Conservation (phyloP, 2,113 vertebrate species). For the Xyliphius kryptos region DNA sequence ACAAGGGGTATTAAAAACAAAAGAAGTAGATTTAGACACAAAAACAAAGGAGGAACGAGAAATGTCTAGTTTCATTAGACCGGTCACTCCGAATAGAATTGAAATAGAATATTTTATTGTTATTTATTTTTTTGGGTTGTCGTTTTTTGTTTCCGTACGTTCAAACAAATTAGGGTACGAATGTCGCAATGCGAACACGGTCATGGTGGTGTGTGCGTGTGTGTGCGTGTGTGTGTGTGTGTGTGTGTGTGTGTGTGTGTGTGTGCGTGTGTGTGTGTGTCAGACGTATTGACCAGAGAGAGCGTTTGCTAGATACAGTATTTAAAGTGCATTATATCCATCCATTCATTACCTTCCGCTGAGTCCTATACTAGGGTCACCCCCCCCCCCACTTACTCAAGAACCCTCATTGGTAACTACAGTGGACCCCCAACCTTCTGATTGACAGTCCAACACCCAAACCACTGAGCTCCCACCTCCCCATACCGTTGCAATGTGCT, state of each 20-base stretch:
- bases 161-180: slow-evolving; percentile 57
- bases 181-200: slow-evolving; percentile 32
- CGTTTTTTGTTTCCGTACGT: slow-evolving; percentile 56
- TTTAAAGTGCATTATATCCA: too few relatives aligned
- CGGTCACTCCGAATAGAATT: slow-evolving; percentile 53
- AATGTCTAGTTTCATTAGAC: slow-evolving; percentile 42
- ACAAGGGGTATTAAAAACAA: slow-evolving; percentile 46
- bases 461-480: too few relatives aligned
- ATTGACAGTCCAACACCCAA: too few relatives aligned
- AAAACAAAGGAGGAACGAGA: slow-evolving; percentile 33
- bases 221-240: neutral
- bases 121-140: slow-evolving; percentile 65
- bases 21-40: slow-evolving; percentile 40
- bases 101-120: slow-evolving; percentile 63
- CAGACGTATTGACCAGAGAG: too few relatives aligned
- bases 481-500: too few relatives aligned
- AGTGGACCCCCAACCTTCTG: too few relatives aligned
- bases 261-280: too few relatives aligned
- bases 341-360: too few relatives aligned
- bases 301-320: too few relatives aligned
- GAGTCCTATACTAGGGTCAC: too few relatives aligned
- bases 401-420: too few relatives aligned
- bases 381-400: too few relatives aligned
- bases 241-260: slow-evolving; percentile 2
- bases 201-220: neutral